phyloP scores from a whole-genome alignment of 2,888 invertebrate species.

The Suillia variegata region DNA sequence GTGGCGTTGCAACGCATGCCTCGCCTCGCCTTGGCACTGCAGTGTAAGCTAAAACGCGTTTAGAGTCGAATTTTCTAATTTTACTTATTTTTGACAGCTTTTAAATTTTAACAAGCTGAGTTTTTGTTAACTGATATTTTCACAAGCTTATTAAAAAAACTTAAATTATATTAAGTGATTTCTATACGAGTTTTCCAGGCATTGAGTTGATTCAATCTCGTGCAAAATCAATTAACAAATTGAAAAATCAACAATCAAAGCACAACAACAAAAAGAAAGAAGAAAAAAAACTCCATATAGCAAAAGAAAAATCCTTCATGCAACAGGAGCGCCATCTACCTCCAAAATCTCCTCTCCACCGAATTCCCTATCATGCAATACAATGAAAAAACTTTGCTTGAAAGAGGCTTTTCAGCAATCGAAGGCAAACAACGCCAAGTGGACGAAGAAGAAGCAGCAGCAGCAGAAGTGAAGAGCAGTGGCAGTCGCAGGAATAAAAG shows the following conservation, averaged over 20 bases:
- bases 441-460: too few relatives aligned
- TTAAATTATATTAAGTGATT: too few relatives aligned
- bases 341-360: too few relatives aligned
- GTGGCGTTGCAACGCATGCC: neutral
- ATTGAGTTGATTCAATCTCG: neutral
- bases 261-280: neutral
- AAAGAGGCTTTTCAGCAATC: conserved; percentile 2
- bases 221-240: neutral
- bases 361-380: too few relatives aligned
- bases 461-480: too few relatives aligned
- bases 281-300: neutral
- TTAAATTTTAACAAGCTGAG: neutral
- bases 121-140: neutral
- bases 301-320: conserved; percentile 1
- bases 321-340: too few relatives aligned
- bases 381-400: neutral
- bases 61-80: neutral
- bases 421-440: neutral
- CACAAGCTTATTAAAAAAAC: neutral
- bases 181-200: too few relatives aligned
- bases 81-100: conserved; percentile 5
- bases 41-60: conserved; percentile 15
- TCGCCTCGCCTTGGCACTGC: conserved; percentile 8
- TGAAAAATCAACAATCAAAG: neutral
- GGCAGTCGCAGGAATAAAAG: too few relatives aligned